Conservation (phyloP, 35 echinoderm and acorn worm genomes). For the Amphiura filiformis region DNA sequence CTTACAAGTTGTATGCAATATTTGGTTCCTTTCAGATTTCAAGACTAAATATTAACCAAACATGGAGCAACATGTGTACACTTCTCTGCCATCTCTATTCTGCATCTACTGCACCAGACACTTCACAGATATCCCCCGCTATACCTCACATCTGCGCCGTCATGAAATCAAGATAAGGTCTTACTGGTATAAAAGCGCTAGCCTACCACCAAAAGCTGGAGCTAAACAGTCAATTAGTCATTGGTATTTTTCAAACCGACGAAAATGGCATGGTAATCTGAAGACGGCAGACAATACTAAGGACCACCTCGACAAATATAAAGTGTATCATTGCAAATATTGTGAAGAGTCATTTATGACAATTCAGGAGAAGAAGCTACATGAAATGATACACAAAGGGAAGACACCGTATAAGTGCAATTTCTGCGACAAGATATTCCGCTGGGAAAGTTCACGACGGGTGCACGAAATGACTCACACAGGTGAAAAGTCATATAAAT, state of each 20-base stretch:
- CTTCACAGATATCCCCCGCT: background rate
- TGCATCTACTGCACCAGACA: background rate
- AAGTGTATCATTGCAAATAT: background rate
- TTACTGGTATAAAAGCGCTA: background rate
- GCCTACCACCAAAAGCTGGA: background rate
- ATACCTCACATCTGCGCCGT: background rate
- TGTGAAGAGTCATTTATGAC: background rate
- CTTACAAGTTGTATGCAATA: no score
- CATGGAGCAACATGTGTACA: no score
- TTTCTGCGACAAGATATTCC: background rate
- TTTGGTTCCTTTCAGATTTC: no score
- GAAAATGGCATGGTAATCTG: background rate
- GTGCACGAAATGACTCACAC: background rate
- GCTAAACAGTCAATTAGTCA: background rate
- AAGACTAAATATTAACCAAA: no score
- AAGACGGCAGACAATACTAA: background rate
- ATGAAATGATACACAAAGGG: background rate
- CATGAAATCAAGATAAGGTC: background rate
- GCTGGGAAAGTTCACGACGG: background rate
- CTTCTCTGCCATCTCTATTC: no score
- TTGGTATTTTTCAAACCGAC: background rate
- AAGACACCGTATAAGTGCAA: background rate
- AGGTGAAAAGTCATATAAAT: background rate
- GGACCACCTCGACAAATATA: background rate
- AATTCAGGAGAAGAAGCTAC: background rate